Conservation (phyloP, 2,113 vertebrate genomes). For the Sturnira hondurensis region DNA sequence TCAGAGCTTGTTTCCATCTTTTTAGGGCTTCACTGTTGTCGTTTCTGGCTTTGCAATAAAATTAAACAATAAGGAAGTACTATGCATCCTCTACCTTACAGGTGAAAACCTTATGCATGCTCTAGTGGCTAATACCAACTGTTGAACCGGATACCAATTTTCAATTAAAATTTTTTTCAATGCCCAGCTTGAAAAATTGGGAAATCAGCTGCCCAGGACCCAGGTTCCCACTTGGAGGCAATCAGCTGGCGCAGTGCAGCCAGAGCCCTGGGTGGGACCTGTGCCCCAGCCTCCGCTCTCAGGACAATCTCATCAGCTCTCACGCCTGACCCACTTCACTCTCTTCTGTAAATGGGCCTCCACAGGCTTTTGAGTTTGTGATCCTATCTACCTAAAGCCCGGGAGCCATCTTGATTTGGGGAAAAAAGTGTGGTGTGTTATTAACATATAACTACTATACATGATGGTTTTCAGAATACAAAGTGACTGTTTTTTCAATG, state of each 20-base stretch:
- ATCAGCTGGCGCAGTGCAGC: not conserved
- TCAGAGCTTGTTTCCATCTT: not conserved
- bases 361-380: not conserved
- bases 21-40: not conserved
- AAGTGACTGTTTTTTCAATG: not conserved
- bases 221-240: not conserved
- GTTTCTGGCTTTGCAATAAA: slow-evolving; percentile 18
- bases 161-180: not conserved
- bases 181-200: not conserved
- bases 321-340: not conserved
- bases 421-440: not conserved
- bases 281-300: not conserved
- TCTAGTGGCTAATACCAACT: not conserved
- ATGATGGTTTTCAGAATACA: not conserved
- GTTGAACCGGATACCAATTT: not conserved
- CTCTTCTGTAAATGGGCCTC: not conserved
- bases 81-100: not conserved
- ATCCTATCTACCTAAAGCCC: not conserved
- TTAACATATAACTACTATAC: not conserved
- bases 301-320: not conserved
- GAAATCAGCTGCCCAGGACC: not conserved
- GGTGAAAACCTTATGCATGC: not conserved
- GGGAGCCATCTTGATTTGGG: not conserved
- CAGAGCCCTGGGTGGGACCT: not conserved
- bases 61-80: not conserved